A percentile compares a stretch with the other conserved stretches of the same genome.
phyloP scores from a whole-genome alignment of 92 coral and sea anemone genomes.

The Anthopleura xanthogrammica region DNA sequence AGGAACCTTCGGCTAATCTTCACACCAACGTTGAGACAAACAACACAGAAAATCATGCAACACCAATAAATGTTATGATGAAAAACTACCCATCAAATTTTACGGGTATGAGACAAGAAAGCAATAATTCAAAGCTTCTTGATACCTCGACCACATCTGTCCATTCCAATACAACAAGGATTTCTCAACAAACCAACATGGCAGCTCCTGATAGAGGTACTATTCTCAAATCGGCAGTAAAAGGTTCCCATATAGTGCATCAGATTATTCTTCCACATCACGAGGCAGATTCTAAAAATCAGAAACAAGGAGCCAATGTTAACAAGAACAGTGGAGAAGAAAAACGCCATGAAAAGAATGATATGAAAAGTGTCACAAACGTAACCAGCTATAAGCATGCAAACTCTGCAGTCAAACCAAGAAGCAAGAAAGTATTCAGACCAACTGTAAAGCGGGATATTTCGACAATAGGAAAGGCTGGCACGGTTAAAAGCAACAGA shows the following conservation, averaged over 20 bases:
- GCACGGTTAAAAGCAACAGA: not conserved
- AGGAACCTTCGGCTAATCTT: not conserved
- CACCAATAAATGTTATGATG: not conserved
- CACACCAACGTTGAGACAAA: not conserved
- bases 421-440: not conserved
- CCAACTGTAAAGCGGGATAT: not conserved
- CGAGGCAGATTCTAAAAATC: not conserved
- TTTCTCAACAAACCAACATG: not conserved
- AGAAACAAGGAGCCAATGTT: not conserved
- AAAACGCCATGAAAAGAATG: not conserved
- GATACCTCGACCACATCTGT: not conserved
- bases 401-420: not conserved
- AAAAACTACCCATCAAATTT: not conserved
- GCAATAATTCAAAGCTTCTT: not conserved
- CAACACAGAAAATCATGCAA: not conserved
- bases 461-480: not conserved
- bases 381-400: not conserved
- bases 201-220: not conserved
- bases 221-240: not conserved
- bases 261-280: not conserved
- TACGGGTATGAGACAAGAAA: not conserved
- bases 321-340: not conserved
- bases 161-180: not conserved
- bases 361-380: not conserved
- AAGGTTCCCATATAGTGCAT: not conserved